Evolutionary conservation across 2,888 invertebrate genomes (phyloP).

Genomic region (Argyresthia goedartella): DNA sequence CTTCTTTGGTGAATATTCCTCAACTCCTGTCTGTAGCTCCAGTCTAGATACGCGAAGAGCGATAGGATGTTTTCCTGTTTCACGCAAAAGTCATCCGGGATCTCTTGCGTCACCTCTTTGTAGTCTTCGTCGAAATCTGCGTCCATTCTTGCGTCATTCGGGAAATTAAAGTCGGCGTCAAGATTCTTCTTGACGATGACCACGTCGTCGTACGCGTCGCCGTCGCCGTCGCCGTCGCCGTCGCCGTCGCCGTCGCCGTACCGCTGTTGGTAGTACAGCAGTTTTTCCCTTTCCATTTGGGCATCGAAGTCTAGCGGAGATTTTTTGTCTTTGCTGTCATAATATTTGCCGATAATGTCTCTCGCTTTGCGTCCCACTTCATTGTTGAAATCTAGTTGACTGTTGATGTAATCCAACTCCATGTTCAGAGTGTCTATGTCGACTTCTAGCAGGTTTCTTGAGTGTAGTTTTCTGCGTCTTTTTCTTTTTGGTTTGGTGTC

Average conservation of each 20-base stretch:
- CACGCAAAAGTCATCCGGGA: slow-evolving; percentile 67
- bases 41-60: slow-evolving; percentile 85
- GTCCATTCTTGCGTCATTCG: slow-evolving; percentile 55
- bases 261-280: slow-evolving; percentile 57
- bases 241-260: slow-evolving; percentile 51
- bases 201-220: slow-evolving; percentile 59
- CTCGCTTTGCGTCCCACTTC: slow-evolving; percentile 55
- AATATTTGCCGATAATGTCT: slow-evolving; percentile 52
- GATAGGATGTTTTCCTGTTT: slow-evolving; percentile 81
- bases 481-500: slow-evolving; percentile 10
- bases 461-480: slow-evolving; percentile 21
- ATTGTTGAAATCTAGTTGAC: slow-evolving; percentile 50
- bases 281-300: slow-evolving; percentile 64
- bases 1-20: slow-evolving; percentile 73
- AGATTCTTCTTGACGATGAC: slow-evolving; percentile 62
- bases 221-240: slow-evolving; percentile 56
- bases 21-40: slow-evolving; percentile 77
- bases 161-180: slow-evolving; percentile 64
- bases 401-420: slow-evolving; percentile 54
- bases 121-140: slow-evolving; percentile 58
- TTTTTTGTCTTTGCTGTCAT: slow-evolving; percentile 41
- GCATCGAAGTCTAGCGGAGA: slow-evolving; percentile 57
- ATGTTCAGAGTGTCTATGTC: slow-evolving; percentile 55
- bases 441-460: slow-evolving; percentile 40
- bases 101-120: slow-evolving; percentile 46